These are phyloP conservation scores for Virgularia gustaviana DNA, from an alignment of 92 coral and sea anemone genomes.

Conservation along the genomic window DNA sequence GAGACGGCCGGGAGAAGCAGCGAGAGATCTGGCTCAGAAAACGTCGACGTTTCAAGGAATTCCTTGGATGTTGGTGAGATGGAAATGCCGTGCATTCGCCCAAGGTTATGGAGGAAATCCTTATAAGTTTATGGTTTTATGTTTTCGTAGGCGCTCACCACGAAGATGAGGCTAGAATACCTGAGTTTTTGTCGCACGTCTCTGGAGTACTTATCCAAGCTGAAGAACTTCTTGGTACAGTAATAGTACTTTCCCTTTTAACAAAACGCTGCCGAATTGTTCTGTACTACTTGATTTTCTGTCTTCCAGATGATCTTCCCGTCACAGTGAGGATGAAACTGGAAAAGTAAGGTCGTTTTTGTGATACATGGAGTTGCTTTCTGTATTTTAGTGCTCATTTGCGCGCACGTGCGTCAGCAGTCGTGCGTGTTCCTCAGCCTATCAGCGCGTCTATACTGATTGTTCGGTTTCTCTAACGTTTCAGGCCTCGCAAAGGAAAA, in stretches of 20 bases:
- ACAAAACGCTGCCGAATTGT: neutral
- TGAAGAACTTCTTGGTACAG: conserved; percentile 69
- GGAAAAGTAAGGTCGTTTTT: conserved; percentile 57
- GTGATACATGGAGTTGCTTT: neutral
- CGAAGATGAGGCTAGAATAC: conserved; percentile 60
- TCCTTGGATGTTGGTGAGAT: too few relatives aligned
- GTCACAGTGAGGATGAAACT: conserved; percentile 64
- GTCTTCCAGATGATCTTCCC: conserved; percentile 64
- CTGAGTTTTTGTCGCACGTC: conserved; percentile 69
- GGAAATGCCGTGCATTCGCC: too few relatives aligned
- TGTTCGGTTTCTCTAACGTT: neutral
- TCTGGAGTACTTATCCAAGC: conserved; percentile 89
- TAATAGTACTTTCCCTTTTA: neutral
- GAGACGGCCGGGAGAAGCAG: too few relatives aligned
- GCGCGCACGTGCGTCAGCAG: neutral
- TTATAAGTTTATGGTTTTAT: too few relatives aligned
- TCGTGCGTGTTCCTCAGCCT: neutral
- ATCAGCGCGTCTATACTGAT: too few relatives aligned
- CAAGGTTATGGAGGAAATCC: too few relatives aligned
- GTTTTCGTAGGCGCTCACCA: conserved; percentile 20
- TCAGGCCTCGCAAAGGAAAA: conserved; percentile 81
- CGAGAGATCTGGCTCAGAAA: too few relatives aligned
- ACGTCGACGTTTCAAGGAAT: too few relatives aligned
- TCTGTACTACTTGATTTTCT: conserved; percentile 1
- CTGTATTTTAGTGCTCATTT: neutral